Conservation (phyloP, 2,113 vertebrate genomes). For the Dipodomys spectabilis region DNA sequence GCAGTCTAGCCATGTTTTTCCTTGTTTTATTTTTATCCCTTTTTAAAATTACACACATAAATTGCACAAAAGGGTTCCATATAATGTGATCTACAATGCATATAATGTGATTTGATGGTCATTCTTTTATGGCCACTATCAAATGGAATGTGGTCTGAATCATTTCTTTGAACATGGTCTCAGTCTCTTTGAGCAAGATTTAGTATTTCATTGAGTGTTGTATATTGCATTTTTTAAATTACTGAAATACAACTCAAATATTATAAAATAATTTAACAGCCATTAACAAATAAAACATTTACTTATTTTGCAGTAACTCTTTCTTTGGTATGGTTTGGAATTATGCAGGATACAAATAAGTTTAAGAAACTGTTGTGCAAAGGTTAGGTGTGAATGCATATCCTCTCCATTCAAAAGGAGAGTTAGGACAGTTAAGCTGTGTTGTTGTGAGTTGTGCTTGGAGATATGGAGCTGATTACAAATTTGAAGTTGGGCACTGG, state of each 20-base stretch:
- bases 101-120: too few relatives aligned
- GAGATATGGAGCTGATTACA: not conserved
- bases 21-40: too few relatives aligned
- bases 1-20: not conserved
- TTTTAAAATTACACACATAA: not conserved
- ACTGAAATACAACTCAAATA: constrained; percentile 15
- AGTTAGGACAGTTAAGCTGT: too few relatives aligned
- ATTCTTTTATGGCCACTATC: not conserved
- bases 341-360: not conserved
- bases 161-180: not conserved
- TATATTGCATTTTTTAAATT: not conserved
- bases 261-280: not conserved
- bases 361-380: not conserved
- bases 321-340: not conserved
- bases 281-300: not conserved
- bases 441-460: too few relatives aligned
- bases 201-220: constrained; percentile 19
- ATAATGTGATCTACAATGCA: too few relatives aligned
- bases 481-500: not conserved
- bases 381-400: constrained; percentile 15
- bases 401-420: too few relatives aligned
- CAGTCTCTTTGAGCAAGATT: not conserved
- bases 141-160: not conserved
- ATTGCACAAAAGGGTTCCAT: too few relatives aligned
- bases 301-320: constrained; percentile 8